Conservation (phyloP, 2,797 vertebrate species). For the Enoplosus armatus region DNA sequence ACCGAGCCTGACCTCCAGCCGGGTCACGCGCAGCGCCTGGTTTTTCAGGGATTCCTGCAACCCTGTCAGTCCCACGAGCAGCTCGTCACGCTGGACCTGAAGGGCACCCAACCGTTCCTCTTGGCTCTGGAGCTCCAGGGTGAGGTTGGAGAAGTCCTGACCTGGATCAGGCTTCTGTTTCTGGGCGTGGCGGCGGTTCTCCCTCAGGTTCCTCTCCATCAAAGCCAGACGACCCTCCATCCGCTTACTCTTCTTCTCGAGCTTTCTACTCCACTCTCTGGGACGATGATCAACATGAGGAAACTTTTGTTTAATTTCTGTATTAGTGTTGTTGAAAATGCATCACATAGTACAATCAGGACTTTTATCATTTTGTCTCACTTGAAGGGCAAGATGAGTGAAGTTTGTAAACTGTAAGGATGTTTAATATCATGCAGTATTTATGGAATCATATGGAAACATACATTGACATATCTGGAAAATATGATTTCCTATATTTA, state of each 20-base stretch:
- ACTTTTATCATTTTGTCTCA: not conserved
- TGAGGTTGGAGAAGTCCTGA: conserved; percentile 64
- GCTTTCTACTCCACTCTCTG: conserved; percentile 75
- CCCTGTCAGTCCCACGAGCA: conserved; percentile 52
- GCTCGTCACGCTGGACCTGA: conserved; percentile 58
- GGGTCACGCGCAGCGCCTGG: conserved; percentile 67
- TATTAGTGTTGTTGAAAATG: not conserved
- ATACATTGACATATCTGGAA: not conserved
- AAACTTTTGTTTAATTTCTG: not conserved
- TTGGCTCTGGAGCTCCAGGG: conserved; percentile 65
- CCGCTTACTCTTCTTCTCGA: conserved; percentile 73
- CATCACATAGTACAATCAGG: not conserved
- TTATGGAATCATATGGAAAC: not conserved
- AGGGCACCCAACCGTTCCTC: conserved; percentile 63
- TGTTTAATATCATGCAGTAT: not conserved
- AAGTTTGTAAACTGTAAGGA: not conserved
- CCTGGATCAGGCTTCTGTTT: conserved; percentile 57
- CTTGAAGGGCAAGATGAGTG: not conserved
- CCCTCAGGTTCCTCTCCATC: conserved; percentile 68
- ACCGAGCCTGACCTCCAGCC: conserved; percentile 61
- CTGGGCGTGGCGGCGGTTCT: conserved; percentile 38
- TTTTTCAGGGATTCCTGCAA: conserved; percentile 61
- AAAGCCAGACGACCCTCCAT: conserved; percentile 72
- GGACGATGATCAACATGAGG: not conserved
- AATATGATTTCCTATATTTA: not conserved